Conservation (phyloP, 2,113 vertebrate species). For the Vireo altiloquus region DNA sequence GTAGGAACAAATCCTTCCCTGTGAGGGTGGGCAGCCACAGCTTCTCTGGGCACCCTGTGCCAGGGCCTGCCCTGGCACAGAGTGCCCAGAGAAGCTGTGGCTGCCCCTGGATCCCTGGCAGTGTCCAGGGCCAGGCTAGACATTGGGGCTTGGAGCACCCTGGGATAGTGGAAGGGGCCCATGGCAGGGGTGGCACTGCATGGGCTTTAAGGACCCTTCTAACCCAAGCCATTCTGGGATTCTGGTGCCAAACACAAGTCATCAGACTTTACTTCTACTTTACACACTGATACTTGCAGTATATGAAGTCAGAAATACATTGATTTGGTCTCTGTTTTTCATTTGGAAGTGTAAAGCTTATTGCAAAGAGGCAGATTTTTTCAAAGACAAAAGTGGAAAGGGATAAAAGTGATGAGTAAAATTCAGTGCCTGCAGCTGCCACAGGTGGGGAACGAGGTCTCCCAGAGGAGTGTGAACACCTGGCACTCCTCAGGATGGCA, state of each 20-base stretch:
- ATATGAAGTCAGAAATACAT: not conserved
- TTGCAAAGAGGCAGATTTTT: not conserved
- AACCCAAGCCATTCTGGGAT: not conserved
- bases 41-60: too few relatives aligned
- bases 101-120: not conserved
- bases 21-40: accelerated
- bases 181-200: not conserved
- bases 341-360: not conserved
- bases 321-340: not conserved
- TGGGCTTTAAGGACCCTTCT: not conserved
- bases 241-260: not conserved
- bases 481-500: not conserved
- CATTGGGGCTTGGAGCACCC: accelerated
- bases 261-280: not conserved
- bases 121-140: accelerated
- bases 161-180: not conserved
- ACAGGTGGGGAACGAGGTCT: not conserved
- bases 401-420: not conserved
- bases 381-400: not conserved
- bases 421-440: not conserved
- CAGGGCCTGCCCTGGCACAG: not conserved
- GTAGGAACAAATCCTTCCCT: accelerated
- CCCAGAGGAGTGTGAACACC: not conserved
- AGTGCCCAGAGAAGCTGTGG: not conserved
- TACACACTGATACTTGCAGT: not conserved